Conservation (phyloP, 2,797 vertebrate genomes). For the Xyrichtys novacula region DNA sequence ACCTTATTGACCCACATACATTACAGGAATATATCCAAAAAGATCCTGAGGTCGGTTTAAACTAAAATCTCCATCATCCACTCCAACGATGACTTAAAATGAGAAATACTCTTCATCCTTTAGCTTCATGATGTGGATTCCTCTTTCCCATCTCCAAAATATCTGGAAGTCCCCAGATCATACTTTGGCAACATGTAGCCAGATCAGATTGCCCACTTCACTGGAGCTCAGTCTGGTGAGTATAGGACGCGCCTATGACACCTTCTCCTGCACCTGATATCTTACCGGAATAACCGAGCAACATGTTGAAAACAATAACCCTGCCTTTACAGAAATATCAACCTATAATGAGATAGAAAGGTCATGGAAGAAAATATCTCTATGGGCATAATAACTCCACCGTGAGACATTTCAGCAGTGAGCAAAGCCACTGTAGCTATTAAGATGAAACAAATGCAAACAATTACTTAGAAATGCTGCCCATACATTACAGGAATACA, state of each 20-base stretch:
- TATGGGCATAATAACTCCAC: not conserved
- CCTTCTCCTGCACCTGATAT: constrained; percentile 60
- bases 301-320: no score
- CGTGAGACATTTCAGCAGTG: not conserved
- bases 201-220: constrained; percentile 19
- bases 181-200: constrained; percentile 42
- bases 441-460: no score
- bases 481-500: not conserved
- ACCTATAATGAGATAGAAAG: not conserved
- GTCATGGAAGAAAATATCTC: not conserved
- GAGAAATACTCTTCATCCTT: not conserved
- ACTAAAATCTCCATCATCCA: not conserved
- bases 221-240: constrained; percentile 46
- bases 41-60: not conserved
- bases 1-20: not conserved
- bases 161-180: not conserved
- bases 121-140: not conserved
- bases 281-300: constrained; percentile 35
- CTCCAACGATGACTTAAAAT: not conserved
- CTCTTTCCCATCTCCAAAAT: not conserved
- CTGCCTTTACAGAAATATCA: no score
- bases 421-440: not conserved
- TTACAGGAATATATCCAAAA: not conserved
- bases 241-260: constrained; percentile 78
- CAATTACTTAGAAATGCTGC: not conserved